These are phyloP conservation scores for Leptinotarsa tumamoca DNA, from an alignment of 2,888 invertebrate species.

Conservation along the genomic window DNA sequence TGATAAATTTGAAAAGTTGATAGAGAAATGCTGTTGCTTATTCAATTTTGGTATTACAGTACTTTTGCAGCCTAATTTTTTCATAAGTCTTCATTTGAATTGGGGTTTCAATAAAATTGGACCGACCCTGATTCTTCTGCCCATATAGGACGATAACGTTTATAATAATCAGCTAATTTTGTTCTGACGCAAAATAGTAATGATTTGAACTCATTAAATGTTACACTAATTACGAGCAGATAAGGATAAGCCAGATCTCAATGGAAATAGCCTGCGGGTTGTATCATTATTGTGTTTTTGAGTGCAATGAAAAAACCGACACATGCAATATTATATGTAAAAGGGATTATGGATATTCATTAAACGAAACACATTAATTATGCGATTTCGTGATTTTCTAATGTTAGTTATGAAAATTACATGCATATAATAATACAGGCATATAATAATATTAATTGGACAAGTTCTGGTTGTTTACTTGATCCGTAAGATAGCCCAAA, in stretches of 20 bases:
- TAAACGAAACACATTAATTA: background rate
- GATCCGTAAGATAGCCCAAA: too few species aligned
- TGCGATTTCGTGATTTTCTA: background rate
- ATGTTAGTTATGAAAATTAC: background rate
- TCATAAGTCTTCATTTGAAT: too few species aligned
- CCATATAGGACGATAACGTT: conserved; percentile 50
- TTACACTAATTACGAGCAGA: conserved; percentile 54
- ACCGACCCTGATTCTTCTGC: conserved; percentile 43
- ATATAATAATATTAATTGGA: too few species aligned
- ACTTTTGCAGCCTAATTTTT: too few species aligned
- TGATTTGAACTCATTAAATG: conserved; percentile 59
- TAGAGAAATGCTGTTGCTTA: too few species aligned
- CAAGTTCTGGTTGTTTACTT: too few species aligned
- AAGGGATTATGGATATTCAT: background rate
- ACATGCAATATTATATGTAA: background rate
- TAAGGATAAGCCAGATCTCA: conserved; percentile 52
- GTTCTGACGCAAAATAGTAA: conserved; percentile 58
- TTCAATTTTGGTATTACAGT: too few species aligned
- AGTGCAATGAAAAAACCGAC: background rate
- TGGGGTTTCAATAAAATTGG: background rate
- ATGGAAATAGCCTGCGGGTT: conserved; percentile 38
- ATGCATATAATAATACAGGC: too few species aligned
- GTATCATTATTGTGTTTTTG: conserved; percentile 19
- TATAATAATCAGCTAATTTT: conserved; percentile 43
- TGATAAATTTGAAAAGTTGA: too few species aligned